Evolutionary conservation across 1,140 invertebrate genomes (phyloP), one percentile per base, ranked within the genome.

Genomic region (Lordiphosa collinella): DNA sequence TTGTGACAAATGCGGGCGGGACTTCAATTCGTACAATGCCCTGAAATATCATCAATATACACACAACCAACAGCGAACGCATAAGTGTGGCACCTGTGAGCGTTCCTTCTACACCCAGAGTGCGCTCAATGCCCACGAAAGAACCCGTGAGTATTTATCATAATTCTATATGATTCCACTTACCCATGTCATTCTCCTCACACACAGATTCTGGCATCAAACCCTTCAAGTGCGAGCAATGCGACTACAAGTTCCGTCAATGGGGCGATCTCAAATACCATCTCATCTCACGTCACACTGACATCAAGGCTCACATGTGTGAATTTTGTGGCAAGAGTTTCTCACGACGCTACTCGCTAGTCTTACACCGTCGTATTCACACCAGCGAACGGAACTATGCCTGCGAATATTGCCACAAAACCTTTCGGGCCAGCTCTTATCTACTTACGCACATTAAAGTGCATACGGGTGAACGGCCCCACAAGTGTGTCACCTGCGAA

Each of bases 261-360:
- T 96, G 95, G 94, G 95, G 96, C 48, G 95, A 98, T 86, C 90
- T 98, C 12, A 97, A 96, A 65, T 95, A 97, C 71, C 97, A 98
- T 89, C 94, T 94, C 59, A 95, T 93, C 1, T 96, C 95, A 2
- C 91, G 96, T 49, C 96, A 98, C 87, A 95, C 94, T 8, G 88
- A 89, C 3, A 90, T 94, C 76, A 95, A 96, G 76, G 93, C 94
- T 47, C 96, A 94, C 87, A 95, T 96, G 75, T 98, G 96, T 80
- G 96, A 97, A 85, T 97, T 95, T 79, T 98, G 96, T 85, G 95
- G 94, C 14, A 97, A 97, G 89, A 94, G 96, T 67, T 97, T 97
- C 90, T 96, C 97, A 0, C 91, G 97, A 11, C 96, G 97, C 61
- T 98, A 98, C 84, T 98, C 97, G 13, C 89, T 96, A n/a, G 95